phyloP scores from a whole-genome alignment of 2,888 invertebrate species.

The Atrina japonica region DNA sequence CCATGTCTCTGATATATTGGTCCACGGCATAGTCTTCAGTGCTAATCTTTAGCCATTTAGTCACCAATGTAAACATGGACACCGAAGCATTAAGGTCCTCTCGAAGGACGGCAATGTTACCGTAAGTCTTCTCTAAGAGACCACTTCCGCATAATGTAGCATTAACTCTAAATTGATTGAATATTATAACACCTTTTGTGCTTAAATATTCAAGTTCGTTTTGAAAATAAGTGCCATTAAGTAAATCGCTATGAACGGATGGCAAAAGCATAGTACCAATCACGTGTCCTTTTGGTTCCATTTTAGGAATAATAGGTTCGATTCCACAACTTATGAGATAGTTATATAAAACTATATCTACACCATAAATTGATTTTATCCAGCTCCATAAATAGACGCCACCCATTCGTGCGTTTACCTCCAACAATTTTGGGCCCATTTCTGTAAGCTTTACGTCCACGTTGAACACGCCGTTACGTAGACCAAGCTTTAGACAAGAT shows the following conservation, averaged over 20 bases:
- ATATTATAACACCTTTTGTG: background rate
- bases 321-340: constrained; percentile 1
- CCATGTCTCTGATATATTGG: too few relatives aligned
- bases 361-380: constrained; percentile 29
- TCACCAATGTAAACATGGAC: background rate
- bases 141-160: background rate
- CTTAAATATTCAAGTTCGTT: background rate
- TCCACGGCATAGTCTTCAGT: too few relatives aligned
- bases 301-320: background rate
- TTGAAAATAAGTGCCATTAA: background rate
- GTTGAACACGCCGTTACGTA: constrained; percentile 42
- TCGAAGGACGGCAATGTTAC: background rate
- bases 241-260: background rate
- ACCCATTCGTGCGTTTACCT: constrained; percentile 46
- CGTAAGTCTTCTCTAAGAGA: background rate
- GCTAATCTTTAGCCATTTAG: too few relatives aligned
- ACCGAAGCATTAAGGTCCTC: background rate
- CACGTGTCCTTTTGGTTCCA: background rate
- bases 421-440: constrained; percentile 41
- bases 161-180: background rate
- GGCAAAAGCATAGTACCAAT: background rate
- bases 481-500: constrained; percentile 16
- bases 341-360: constrained; percentile 28
- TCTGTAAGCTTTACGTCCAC: constrained; percentile 40
- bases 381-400: constrained; percentile 36